Base-by-base conservation (phyloP, 1,140 invertebrate species). In the Aphelenchoides fujianensis region DNA sequence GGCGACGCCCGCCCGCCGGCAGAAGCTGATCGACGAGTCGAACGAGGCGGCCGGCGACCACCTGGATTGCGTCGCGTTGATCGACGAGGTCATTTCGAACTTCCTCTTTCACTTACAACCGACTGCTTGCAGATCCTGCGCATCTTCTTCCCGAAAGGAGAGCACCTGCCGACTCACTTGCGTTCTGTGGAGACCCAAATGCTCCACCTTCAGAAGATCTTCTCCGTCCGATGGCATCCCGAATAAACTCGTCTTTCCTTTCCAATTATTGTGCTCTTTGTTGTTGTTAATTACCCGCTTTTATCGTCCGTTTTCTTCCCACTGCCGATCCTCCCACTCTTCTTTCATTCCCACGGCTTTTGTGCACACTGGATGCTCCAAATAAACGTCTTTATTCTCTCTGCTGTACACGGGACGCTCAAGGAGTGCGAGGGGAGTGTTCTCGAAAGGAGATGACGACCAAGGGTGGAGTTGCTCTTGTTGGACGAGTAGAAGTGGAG, bases 401-500 rank as follows among this genome's bases (percentile, higher is more conserved):
- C n/a, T n/a, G n/a, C n/a, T n/a, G n/a, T n/a, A n/a, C n/a, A n/a
- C n/a, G n/a, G n/a, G n/a, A n/a, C n/a, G n/a, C n/a, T n/a, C n/a
- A n/a, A n/a, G n/a, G n/a, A n/a, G n/a, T n/a, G n/a, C n/a, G n/a
- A n/a, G n/a, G n/a, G n/a, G n/a, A n/a, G n/a, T n/a, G n/a, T n/a
- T n/a, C n/a, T n/a, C n/a, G n/a, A n/a, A n/a, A n/a, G n/a, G 41
- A 48, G 23, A 59, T 23, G 19, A 59, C 55, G 5, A 59, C 19
- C 7, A 59, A 5, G 34, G 55, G n/a, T 59, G 7, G 55, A 59
- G 34, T 59, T 59, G 34, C 19, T 59, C 34, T 19, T 59, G 41
- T 12, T 23, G 12, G 5, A 5, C 7, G 5, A 5, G 23, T 59
- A 59, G 55, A 7, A 59, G 5, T 59, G 12, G 27, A 5, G 5